Percentiles rank a stretch among this genome's conserved stretches.
Conservation (phyloP, 2,113 vertebrate genomes). For the Sorex fumeus region DNA sequence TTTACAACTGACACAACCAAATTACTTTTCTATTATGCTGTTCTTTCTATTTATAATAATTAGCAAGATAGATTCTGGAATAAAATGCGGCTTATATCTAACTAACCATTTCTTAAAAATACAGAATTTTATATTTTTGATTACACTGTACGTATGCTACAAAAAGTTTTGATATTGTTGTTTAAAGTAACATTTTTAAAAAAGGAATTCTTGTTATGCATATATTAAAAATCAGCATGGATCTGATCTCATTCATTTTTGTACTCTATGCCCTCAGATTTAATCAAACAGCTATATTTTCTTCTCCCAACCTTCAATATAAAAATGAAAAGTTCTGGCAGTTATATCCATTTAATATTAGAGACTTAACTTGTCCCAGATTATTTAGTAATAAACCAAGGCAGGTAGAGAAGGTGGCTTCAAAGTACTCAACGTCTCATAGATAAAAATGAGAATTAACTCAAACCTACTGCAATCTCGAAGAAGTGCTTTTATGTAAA, state of each 20-base stretch:
- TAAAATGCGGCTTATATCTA: background rate
- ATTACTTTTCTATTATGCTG: background rate
- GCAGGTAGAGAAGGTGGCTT: background rate
- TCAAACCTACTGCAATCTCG: background rate
- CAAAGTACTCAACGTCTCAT: conserved; percentile 7
- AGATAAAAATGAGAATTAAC: background rate
- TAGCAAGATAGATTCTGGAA: background rate
- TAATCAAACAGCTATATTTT: background rate
- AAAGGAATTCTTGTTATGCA: background rate
- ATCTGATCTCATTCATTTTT: background rate
- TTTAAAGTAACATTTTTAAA: conserved; percentile 8
- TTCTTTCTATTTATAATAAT: background rate
- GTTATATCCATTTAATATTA: background rate
- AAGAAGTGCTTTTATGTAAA: background rate
- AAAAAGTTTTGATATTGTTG: background rate
- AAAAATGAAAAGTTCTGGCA: too few relatives aligned
- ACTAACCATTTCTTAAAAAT: background rate
- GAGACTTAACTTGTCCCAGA: background rate
- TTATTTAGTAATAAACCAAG: background rate
- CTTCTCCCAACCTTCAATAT: too few relatives aligned
- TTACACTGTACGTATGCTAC: background rate
- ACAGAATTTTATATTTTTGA: background rate
- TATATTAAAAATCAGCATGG: conserved; percentile 7
- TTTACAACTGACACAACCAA: background rate
- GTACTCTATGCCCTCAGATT: background rate